Base-by-base conservation (phyloP, 2,888 invertebrate genomes). In the Caenorhabditis virilis region DNA sequence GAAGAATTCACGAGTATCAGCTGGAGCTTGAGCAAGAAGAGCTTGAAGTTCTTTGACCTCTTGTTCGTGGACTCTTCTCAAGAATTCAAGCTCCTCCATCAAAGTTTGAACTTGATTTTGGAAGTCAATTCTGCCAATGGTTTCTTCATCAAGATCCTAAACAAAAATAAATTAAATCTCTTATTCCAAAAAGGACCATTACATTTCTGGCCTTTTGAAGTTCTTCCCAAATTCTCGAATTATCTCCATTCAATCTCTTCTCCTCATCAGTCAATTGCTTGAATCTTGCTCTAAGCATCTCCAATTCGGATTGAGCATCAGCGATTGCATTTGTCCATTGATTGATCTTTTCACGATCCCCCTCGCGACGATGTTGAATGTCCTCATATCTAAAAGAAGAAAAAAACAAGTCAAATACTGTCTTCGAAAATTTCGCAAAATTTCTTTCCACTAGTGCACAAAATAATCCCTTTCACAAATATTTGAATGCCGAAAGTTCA, bases 1-100 rank as follows among this genome's bases (percentile, higher is more conserved):
- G 85, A 87, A 87, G 83, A 83, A 83, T 64, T 83, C 83, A 47
- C 81, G 69, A 23, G 83, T 83, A 62, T 83, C 82, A 35, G 81
- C 80, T 13, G 83, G 83, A 30, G 82, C 80, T 53, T 80, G 80
- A 9, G 78, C 77, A 30, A 83, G 67, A 26, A 83, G 79, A 27
- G 83, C 82, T 55, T 83, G 78, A 39, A 83, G 72, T 54, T 83
- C 83, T 71, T 83, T 83, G 45, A 83, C 83, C 56, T 83, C 83
- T 62, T 83, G 80, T 53, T 82, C 81, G 67, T 82, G 82, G 16
- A 82, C 79, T 30, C 82, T 72, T 54, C 82, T 70, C 64, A 84
- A 69, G 77, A 83, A 83, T 54, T 83, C 83, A 39, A 83, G 72
- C 62, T 83, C 83, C 66, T 83, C 83, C 80, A 83, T 80, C 30